Conservation (phyloP, 2,113 vertebrate genomes). For the Tragelaphus buxtoni region DNA sequence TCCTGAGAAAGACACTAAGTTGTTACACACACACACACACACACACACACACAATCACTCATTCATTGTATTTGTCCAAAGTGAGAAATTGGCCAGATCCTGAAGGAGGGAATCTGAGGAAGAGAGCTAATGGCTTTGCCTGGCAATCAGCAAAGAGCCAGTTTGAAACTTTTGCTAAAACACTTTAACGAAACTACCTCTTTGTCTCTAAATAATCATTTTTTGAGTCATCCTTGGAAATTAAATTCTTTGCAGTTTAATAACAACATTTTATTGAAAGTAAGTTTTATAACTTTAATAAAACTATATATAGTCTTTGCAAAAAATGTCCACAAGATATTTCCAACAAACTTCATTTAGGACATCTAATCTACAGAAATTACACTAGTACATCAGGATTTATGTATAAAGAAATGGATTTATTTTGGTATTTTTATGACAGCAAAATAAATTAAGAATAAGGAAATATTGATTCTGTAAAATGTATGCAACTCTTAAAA, state of each 20-base stretch:
- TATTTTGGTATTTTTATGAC: neutral
- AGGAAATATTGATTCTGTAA: neutral
- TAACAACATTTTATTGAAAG: neutral
- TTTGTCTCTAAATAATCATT: neutral
- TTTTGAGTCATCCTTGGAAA: neutral
- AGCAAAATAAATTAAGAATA: neutral
- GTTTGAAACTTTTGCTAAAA: neutral
- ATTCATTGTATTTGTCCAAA: neutral
- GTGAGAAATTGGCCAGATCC: neutral
- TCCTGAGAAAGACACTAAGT: neutral
- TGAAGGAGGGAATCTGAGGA: neutral
- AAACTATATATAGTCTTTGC: neutral
- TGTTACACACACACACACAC: neutral
- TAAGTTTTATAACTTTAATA: neutral
- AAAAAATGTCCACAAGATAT: neutral
- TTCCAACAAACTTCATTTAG: neutral
- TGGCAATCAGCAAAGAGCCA: neutral
- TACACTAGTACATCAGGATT: neutral
- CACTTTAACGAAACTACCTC: neutral
- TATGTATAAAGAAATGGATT: neutral
- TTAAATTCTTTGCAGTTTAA: neutral
- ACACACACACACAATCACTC: neutral
- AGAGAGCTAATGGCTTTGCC: neutral
- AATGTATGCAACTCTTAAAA: neutral
- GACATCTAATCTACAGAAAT: neutral